phyloP scores from a whole-genome alignment of 2,888 invertebrate species.

The Campoplex capitator region DNA sequence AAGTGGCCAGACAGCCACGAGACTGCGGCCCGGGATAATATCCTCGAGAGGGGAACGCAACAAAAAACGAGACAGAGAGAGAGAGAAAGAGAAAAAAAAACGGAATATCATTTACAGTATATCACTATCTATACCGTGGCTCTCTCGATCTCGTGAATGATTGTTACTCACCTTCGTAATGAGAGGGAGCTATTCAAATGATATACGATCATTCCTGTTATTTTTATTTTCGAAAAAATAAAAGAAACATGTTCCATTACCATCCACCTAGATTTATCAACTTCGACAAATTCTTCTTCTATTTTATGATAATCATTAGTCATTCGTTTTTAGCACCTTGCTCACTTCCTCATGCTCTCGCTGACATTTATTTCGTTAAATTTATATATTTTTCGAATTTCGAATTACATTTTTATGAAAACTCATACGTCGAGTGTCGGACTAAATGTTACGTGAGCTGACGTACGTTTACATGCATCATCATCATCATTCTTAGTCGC shows the following conservation, averaged over 20 bases:
- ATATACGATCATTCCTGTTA: constrained; percentile 14
- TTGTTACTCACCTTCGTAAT: constrained; percentile 30
- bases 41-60: constrained; percentile 52
- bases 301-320: neutral
- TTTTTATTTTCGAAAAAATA: neutral
- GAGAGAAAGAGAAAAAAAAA: neutral
- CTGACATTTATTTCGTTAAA: too few relatives aligned
- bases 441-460: too few relatives aligned
- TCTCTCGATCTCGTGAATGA: constrained; percentile 53
- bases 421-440: too few relatives aligned
- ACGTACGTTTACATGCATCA: too few relatives aligned
- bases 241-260: neutral
- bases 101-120: constrained; percentile 63
- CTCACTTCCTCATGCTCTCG: neutral
- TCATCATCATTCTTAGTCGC: too few relatives aligned
- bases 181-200: constrained; percentile 1
- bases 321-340: neutral
- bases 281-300: neutral
- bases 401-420: too few relatives aligned
- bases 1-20: constrained; percentile 64
- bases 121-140: constrained; percentile 37
- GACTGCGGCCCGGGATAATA: constrained; percentile 64
- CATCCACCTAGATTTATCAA: neutral
- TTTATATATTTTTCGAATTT: too few relatives aligned
- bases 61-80: constrained; percentile 1